These are phyloP conservation scores for Drosophila suzukii DNA, from an alignment of 1,140 invertebrate species.

Conservation along the genomic window DNA sequence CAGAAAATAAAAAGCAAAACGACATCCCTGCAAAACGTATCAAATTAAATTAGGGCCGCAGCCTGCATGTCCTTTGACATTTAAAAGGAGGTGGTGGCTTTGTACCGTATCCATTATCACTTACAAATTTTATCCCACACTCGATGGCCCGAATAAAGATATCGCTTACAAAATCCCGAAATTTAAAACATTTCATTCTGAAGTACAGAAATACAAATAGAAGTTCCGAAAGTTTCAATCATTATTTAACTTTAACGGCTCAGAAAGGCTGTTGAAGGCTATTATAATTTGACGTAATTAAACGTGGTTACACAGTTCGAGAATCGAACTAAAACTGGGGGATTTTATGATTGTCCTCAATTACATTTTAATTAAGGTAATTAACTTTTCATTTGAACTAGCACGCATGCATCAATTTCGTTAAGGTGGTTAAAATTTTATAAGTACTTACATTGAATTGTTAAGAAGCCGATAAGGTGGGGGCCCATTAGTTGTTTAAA, in stretches of 20 bases:
- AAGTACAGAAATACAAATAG: too few relatives aligned
- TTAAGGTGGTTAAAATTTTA: background rate
- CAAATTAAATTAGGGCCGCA: background rate
- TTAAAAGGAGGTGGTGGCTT: background rate
- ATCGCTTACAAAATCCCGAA: background rate
- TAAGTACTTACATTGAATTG: background rate
- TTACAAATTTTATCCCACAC: background rate
- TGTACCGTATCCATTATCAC: background rate
- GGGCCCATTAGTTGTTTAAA: too few relatives aligned
- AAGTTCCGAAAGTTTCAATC: background rate
- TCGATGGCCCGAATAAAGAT: background rate
- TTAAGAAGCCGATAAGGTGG: too few relatives aligned
- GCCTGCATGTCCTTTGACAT: conserved; percentile 6
- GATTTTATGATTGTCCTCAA: conserved; percentile 1
- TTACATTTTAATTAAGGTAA: conserved; percentile 16
- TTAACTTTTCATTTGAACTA: conserved; percentile 4
- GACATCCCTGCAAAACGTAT: too few relatives aligned
- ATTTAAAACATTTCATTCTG: background rate
- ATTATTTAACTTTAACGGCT: background rate
- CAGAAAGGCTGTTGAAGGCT: background rate
- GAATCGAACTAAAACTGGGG: background rate
- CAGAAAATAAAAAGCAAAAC: conserved; percentile 1
- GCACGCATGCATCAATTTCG: conserved; percentile 9
- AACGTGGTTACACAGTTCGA: conserved; percentile 2
- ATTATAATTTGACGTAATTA: conserved; percentile 8